Evolutionary conservation across 2,888 invertebrate species (phyloP).

Genomic region (Marronus borbonicus): DNA sequence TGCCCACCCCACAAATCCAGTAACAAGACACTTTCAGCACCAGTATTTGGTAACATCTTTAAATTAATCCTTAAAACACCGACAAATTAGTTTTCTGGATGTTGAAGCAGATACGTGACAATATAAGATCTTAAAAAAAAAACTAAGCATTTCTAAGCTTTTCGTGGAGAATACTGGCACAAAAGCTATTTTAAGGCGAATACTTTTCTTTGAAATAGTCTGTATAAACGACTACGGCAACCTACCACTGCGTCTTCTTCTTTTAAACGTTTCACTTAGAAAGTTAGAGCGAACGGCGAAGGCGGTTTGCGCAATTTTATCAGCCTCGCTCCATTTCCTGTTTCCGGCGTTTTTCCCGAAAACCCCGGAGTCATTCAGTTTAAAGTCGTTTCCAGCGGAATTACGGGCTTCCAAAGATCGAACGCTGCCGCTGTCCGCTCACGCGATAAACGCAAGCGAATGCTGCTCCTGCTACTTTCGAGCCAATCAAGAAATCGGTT

Average conservation of each 20-base stretch:
- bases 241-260: slow-evolving; percentile 35
- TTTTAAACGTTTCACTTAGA: slow-evolving; percentile 49
- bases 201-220: too few species aligned
- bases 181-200: too few species aligned
- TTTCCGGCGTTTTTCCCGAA: slow-evolving; percentile 46
- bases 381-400: slow-evolving; percentile 38
- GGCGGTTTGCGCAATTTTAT: slow-evolving; percentile 49
- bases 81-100: too few species aligned
- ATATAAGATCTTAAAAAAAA: too few species aligned
- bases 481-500: slow-evolving; percentile 46
- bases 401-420: neutral
- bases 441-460: slow-evolving; percentile 30
- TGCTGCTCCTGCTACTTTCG: slow-evolving; percentile 1
- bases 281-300: slow-evolving; percentile 35
- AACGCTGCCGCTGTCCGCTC: slow-evolving; percentile 3
- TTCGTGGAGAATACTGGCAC: too few species aligned
- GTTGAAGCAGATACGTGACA: too few species aligned
- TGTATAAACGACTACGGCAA: too few species aligned
- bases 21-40: too few species aligned
- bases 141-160: too few species aligned
- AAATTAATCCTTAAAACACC: too few species aligned
- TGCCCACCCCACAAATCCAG: too few species aligned
- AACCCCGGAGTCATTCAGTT: slow-evolving; percentile 40
- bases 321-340: slow-evolving; percentile 50
- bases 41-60: too few species aligned